Evolutionary conservation across 2,888 invertebrate genomes (phyloP).

Genomic region (Drosophila trichaetosa): DNA sequence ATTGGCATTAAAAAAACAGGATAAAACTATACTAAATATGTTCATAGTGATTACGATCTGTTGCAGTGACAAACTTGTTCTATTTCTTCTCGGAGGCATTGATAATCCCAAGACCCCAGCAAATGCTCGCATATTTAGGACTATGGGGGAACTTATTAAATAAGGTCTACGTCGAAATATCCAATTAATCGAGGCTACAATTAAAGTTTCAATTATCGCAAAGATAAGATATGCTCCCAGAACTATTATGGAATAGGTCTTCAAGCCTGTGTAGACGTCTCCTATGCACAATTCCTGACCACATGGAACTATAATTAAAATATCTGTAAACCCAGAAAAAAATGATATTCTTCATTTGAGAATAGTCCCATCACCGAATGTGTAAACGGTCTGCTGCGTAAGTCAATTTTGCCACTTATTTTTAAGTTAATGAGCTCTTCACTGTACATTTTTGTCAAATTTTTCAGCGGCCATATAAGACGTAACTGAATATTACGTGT

Average conservation of each 20-base stretch:
- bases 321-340: not conserved
- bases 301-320: slow-evolving; percentile 46
- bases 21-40: slow-evolving; percentile 33
- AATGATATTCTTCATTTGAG: not conserved
- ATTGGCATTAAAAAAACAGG: slow-evolving; percentile 38
- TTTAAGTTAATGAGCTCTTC: not conserved
- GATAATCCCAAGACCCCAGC: slow-evolving; percentile 36
- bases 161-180: not conserved
- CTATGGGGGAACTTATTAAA: not conserved
- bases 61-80: slow-evolving; percentile 9
- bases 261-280: slow-evolving; percentile 12
- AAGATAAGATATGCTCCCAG: slow-evolving; percentile 23
- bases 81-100: slow-evolving; percentile 6
- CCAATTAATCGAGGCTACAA: slow-evolving; percentile 7
- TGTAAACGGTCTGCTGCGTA: not conserved
- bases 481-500: slow-evolving; percentile 26
- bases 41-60: slow-evolving; percentile 34
- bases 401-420: slow-evolving; percentile 6
- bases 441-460: not conserved
- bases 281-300: slow-evolving; percentile 3
- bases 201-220: slow-evolving; percentile 15
- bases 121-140: slow-evolving; percentile 26
- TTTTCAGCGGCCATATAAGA: not conserved
- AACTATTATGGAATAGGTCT: slow-evolving; percentile 6
- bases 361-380: fast-evolving